These are phyloP conservation scores for Gastracanthus pulcherrimus DNA, from an alignment of 2,888 invertebrate species.

Conservation along the genomic window DNA sequence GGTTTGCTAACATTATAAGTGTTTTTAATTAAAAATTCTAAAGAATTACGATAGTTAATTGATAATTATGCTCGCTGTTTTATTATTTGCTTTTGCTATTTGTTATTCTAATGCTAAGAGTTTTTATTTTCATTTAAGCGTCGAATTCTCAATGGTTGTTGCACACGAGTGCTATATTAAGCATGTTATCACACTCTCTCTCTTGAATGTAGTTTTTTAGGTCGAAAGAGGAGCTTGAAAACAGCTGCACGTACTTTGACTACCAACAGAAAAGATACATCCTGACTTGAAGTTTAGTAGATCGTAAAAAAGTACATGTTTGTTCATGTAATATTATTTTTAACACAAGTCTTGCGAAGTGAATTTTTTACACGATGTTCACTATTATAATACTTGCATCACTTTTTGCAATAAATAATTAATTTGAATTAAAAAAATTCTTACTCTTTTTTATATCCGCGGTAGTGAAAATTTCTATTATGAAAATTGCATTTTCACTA, in stretches of 20 bases:
- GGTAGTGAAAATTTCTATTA: too few relatives aligned
- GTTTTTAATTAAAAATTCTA: neutral
- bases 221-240: neutral
- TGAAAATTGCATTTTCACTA: too few relatives aligned
- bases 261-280: slow-evolving; percentile 6
- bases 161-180: slow-evolving; percentile 1
- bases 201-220: slow-evolving; percentile 11
- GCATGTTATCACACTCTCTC: neutral
- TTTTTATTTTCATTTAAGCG: neutral
- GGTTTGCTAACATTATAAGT: too few relatives aligned
- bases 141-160: neutral
- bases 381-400: too few relatives aligned
- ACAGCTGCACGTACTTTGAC: neutral
- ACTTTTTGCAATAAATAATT: too few relatives aligned
- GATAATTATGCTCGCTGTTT: neutral
- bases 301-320: neutral
- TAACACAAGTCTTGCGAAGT: neutral
- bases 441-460: too few relatives aligned
- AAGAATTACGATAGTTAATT: neutral
- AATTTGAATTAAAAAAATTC: too few relatives aligned
- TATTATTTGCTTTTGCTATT: neutral
- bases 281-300: neutral
- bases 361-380: neutral
- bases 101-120: too few relatives aligned
- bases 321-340: neutral